Base-by-base conservation (phyloP, 2,888 invertebrate genomes). In the Metacarcinus magister region DNA sequence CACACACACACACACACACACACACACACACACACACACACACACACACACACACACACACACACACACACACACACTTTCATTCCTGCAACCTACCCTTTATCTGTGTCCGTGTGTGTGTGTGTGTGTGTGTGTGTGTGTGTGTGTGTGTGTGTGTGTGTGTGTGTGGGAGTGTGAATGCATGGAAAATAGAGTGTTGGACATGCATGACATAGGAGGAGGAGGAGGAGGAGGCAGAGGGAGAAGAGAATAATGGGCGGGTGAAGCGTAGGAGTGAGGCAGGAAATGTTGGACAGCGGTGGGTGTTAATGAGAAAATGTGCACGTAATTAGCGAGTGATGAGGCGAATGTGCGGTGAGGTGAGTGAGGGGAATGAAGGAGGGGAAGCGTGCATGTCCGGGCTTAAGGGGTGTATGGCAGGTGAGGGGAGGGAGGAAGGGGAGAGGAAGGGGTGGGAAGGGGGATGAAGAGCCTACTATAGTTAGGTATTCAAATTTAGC, bases 11-110 rank as follows among this genome's bases (percentile, higher is more conserved):
- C 48, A 91, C 91, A 91, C 91, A 91, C 91, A 91, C 91, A 91
- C 91, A 91, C 48, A 91, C 91, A 91, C 91, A 91, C 91, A 91
- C 91, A 91, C 91, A 91, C 91, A 91, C 91, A 91, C 91, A 91
- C 91, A 91, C 91, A 91, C 91, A 44, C 91, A 91, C 91, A 91
- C 91, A 44, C 44, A 91, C 43, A 91, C 44, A 39, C 87, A 87
- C 39, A 39, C 75, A 75, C 75, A 75, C 75, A 28, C 19, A 67
- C 23, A 67, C 75, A 48, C 32, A n/a, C 32, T n/a, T 44, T 39
- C 39, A 10, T 19, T 32, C 90, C 2, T 43, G 10, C 90, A 28
- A 39, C n/a, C 32, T 90, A 39, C 23, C 43, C 8, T 82, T n/a
- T n/a, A n/a, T n/a, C n/a, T n/a, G n/a, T n/a, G n/a, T n/a, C n/a